These are phyloP conservation scores for Zoanthus sociatus DNA, from an alignment of 92 coral and sea anemone genomes.

Conservation along the genomic window DNA sequence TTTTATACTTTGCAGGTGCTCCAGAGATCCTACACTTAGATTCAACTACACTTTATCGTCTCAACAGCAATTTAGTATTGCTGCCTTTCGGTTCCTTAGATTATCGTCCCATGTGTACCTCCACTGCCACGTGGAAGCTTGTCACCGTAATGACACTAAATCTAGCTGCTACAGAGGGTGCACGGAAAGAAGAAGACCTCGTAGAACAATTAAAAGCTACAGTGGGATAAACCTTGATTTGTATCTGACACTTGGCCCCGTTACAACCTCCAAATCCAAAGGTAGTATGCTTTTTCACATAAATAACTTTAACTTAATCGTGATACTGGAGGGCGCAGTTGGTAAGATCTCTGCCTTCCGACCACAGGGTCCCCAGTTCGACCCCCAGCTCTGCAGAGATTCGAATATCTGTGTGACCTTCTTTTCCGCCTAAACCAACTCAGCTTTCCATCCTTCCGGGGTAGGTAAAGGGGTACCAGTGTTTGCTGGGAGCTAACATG, in stretches of 20 bases:
- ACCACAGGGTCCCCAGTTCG: too few species aligned
- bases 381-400: too few species aligned
- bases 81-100: conserved; percentile 72
- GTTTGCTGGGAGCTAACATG: too few species aligned
- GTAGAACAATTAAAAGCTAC: neutral
- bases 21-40: conserved; percentile 67
- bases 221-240: neutral
- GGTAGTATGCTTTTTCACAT: neutral
- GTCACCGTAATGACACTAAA: conserved; percentile 59
- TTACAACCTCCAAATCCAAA: neutral
- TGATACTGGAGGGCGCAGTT: too few species aligned
- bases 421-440: too few species aligned
- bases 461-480: too few species aligned
- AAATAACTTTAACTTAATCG: neutral
- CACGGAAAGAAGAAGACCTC: conserved; percentile 28
- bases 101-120: conserved; percentile 49
- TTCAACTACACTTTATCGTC: conserved; percentile 68
- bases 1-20: conserved; percentile 58
- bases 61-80: conserved; percentile 70
- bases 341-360: too few species aligned
- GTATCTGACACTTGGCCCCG: conserved; percentile 29
- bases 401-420: too few species aligned
- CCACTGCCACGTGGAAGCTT: conserved; percentile 76
- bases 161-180: conserved; percentile 77
- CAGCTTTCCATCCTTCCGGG: too few species aligned